These are phyloP conservation scores for Ichneumoninae sp. DNA, from an alignment of 2,888 invertebrate species.

Conservation along the genomic window DNA sequence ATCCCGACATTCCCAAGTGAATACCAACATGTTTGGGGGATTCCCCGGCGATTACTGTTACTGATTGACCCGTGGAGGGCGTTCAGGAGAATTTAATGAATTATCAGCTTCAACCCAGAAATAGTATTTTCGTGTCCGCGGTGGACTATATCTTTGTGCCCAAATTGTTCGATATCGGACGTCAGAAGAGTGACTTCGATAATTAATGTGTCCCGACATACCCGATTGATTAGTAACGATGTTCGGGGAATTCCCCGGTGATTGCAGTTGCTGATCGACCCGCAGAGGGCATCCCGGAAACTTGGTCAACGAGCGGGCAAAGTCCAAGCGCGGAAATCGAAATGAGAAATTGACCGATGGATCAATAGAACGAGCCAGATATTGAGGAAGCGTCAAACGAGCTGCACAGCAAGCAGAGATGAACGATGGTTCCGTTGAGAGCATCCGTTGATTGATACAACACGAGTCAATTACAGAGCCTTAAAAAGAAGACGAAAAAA, in stretches of 20 bases:
- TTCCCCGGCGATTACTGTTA: background rate
- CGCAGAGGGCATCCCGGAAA: background rate
- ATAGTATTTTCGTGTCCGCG: background rate
- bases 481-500: background rate
- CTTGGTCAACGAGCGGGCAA: background rate
- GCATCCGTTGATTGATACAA: background rate
- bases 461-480: background rate
- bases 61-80: background rate
- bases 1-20: background rate
- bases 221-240: background rate
- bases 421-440: constrained; percentile 20
- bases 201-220: background rate
- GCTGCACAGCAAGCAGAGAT: background rate
- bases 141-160: background rate
- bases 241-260: constrained; percentile 1
- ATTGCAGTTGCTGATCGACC: constrained; percentile 42
- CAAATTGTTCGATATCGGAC: background rate
- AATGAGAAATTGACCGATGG: background rate
- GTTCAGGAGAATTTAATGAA: background rate
- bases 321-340: background rate
- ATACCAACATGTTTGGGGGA: background rate
- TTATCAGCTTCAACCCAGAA: background rate
- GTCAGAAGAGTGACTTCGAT: background rate
- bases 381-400: constrained; percentile 8
- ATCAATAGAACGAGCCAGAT: background rate